Percentiles rank a stretch among this genome's conserved stretches.
These are phyloP conservation scores for Mesoligia furuncula DNA, from an alignment of 2,888 invertebrate species.

Conservation along the genomic window DNA sequence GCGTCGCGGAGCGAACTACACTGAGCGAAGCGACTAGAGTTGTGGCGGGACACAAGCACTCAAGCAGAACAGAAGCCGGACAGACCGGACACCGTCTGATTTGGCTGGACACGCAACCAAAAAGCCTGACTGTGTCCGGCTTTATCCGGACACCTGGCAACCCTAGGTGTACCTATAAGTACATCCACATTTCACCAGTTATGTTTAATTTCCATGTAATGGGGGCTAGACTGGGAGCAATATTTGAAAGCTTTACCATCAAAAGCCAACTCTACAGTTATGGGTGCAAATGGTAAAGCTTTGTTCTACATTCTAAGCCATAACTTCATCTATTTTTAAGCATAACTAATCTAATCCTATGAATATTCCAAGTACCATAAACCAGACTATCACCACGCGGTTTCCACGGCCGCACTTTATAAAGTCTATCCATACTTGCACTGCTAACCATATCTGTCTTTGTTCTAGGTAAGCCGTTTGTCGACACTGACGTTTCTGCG, in stretches of 20 bases:
- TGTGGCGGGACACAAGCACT: too few species aligned
- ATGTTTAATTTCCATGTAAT: not conserved
- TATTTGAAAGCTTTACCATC: not conserved
- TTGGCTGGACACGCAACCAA: too few species aligned
- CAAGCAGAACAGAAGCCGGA: too few species aligned
- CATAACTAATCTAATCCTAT: not conserved
- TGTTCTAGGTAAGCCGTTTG: conserved; percentile 80
- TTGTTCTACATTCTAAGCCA: not conserved
- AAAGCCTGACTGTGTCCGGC: too few species aligned
- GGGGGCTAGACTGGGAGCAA: not conserved
- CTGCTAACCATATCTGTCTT: conserved; percentile 68
- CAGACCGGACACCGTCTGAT: too few species aligned
- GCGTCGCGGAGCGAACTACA: too few species aligned
- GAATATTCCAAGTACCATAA: conserved; percentile 7
- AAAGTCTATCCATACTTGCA: conserved; percentile 34
- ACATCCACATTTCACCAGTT: not conserved
- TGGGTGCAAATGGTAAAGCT: not conserved
- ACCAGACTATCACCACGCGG: not conserved
- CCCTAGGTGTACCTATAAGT: too few species aligned
- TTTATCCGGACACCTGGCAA: too few species aligned
- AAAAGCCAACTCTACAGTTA: not conserved
- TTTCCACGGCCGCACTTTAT: conserved; percentile 46
- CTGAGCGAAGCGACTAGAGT: too few species aligned
- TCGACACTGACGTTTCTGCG: conserved; percentile 67
- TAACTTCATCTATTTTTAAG: not conserved